A percentile compares a stretch with the other conserved stretches of the same genome.
Conservation (phyloP, 2,113 vertebrate genomes). For the Barnardius zonarius region DNA sequence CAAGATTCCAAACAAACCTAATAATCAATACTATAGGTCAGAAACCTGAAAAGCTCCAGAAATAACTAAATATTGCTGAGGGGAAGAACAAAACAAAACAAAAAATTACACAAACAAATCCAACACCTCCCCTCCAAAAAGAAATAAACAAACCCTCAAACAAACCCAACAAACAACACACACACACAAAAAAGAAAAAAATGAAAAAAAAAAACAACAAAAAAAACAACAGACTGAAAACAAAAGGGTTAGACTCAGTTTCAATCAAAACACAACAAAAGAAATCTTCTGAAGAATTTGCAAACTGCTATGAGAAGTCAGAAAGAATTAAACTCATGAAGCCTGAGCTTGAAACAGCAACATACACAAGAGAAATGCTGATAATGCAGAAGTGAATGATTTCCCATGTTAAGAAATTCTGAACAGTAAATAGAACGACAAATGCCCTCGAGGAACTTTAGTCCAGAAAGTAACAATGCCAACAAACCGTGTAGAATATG, state of each 20-base stretch:
- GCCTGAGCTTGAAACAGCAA: not conserved
- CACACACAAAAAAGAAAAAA: not conserved
- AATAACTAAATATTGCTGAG: not conserved
- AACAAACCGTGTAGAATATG: slow-evolving; percentile 8
- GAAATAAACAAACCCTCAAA: not conserved
- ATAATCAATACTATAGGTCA: not conserved
- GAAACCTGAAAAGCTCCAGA: not conserved
- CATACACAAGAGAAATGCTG: not conserved
- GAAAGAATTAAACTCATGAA: not conserved
- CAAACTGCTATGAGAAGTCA: not conserved
- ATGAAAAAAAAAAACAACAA: not conserved
- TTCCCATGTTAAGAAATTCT: not conserved
- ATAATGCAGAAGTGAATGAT: not conserved
- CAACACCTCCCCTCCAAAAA: not conserved
- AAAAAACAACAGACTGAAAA: not conserved
- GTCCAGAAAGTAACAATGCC: not conserved
- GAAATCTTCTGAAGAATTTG: not conserved
- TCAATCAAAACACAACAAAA: not conserved
- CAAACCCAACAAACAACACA: not conserved
- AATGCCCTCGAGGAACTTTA: not conserved
- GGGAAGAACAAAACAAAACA: not conserved
- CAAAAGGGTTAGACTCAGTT: not conserved
- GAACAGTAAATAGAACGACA: not conserved
- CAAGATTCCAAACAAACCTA: not conserved
- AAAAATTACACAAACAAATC: not conserved